Base-by-base conservation (phyloP, 1,140 invertebrate species). In the Hetaerina americana region DNA sequence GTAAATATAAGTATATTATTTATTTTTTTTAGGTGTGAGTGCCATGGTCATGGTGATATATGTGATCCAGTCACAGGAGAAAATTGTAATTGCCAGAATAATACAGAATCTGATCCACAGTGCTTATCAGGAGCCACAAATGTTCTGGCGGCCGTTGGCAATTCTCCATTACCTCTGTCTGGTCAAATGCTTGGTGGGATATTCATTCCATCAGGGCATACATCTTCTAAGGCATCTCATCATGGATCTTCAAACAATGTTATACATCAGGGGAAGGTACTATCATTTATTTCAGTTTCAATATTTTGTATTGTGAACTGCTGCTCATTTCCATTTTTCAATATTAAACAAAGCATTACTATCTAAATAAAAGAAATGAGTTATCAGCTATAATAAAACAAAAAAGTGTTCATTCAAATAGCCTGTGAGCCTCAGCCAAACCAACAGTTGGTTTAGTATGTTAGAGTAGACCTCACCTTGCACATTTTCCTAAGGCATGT, bases 61-160 rank as follows among this genome's bases (percentile, higher is more conserved):
- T 98, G 96, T 81, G 90, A 97, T 83, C 88, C 89, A 5, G 87
- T 94, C 8, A 94, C 92, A n/a, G 95, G 96, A 0, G 92, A 94
- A 79, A 91, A 94, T 74, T 97, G 95, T 80, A 91, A 94, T 78
- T 98, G 96, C 79, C 88, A 90, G 74, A 98, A 98, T 81, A 98
- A 98, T 80, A 98, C 96, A 0, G 93, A 96, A 79, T 95, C 92
- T 77, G 93, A 95, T 77, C 83, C 86, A 66, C 86, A 89, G 15
- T 96, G 94, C 77, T 77, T 77, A 66, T 76, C 79, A 73, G 75
- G 29, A 71, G 73, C 66, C 72, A 66, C 26, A 74, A 74, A 26
- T 28, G 67, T 15, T 28, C 15, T 28, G 25, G 67, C 25, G 15
- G 67, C 18, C 2, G 67, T 57, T n/a, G 22, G 40, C 10, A 12